Evolutionary conservation across 1,140 invertebrate species (phyloP).

Genomic region (Galendromus occidentalis): DNA sequence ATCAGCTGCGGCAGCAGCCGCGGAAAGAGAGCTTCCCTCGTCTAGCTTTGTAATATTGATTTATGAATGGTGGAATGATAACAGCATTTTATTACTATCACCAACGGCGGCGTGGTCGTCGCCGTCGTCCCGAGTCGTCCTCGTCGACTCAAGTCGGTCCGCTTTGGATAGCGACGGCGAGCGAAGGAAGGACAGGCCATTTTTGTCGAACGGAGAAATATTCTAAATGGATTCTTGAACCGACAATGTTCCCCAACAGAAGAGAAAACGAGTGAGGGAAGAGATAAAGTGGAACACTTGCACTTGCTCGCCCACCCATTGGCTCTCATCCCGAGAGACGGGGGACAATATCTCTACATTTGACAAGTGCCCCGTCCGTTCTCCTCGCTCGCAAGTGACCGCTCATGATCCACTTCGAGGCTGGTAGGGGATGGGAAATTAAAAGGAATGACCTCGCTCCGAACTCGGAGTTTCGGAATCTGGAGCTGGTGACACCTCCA

Average conservation of each 20-base stretch:
- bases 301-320: too few relatives aligned
- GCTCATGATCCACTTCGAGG: too few relatives aligned
- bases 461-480: too few relatives aligned
- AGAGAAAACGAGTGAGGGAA: too few relatives aligned
- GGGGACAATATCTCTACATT: too few relatives aligned
- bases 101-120: background rate
- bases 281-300: too few relatives aligned
- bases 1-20: background rate
- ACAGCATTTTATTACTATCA: constrained; percentile 10
- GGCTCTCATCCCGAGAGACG: too few relatives aligned
- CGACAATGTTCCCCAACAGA: background rate
- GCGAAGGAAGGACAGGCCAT: background rate
- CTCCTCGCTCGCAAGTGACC: too few relatives aligned
- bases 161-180: background rate
- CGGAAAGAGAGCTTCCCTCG: background rate
- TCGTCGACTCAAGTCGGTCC: background rate
- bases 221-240: constrained; percentile 10
- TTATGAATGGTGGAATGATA: constrained; percentile 10
- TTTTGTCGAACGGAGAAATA: constrained; percentile 9
- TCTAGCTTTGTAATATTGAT: constrained; percentile 9
- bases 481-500: too few relatives aligned
- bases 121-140: background rate
- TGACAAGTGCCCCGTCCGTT: too few relatives aligned
- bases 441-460: too few relatives aligned
- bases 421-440: too few relatives aligned